A percentile compares a stretch with the other conserved stretches of the same genome.
phyloP scores from a whole-genome alignment of 2,888 invertebrate species.

The Agriopis aurantiaria region DNA sequence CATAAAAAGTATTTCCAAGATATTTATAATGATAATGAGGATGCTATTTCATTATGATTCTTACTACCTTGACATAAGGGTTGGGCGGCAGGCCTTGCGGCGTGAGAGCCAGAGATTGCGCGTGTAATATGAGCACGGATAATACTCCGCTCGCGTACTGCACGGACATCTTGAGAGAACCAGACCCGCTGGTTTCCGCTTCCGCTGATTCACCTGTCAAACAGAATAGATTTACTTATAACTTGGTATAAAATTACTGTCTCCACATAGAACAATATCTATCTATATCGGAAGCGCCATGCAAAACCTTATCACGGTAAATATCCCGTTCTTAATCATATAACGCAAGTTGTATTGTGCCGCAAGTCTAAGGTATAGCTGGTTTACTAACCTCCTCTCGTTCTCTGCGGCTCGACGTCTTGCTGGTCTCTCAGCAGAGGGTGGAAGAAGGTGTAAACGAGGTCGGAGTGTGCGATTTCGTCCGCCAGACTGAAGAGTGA shows the following conservation, averaged over 20 bases:
- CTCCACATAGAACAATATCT: too few relatives aligned
- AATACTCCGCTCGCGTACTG: constrained; percentile 82
- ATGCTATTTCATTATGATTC: not conserved
- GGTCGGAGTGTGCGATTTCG: constrained; percentile 97
- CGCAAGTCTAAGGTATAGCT: too few relatives aligned
- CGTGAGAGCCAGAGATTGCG: constrained; percentile 93
- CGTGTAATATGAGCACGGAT: constrained; percentile 90
- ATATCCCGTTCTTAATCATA: too few relatives aligned
- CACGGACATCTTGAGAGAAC: constrained; percentile 79
- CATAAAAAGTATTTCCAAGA: too few relatives aligned
- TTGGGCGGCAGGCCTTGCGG: constrained; percentile 94
- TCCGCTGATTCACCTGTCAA: constrained; percentile 64
- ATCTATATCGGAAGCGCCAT: too few relatives aligned
- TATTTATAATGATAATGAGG: too few relatives aligned
- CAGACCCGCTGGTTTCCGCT: constrained; percentile 72
- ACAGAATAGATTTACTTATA: not conserved
- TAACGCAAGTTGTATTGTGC: too few relatives aligned
- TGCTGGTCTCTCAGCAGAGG: constrained; percentile 97
- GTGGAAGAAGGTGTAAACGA: constrained; percentile 99
- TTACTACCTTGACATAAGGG: constrained; percentile 93
- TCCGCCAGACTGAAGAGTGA: constrained; percentile 95
- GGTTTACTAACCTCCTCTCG: constrained; percentile 89
- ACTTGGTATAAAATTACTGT: not conserved
- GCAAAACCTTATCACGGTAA: too few relatives aligned
- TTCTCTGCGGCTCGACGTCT: constrained; percentile 92